Evolutionary conservation across 2,797 vertebrate genomes (phyloP).

Genomic region (Emys orbicularis): DNA sequence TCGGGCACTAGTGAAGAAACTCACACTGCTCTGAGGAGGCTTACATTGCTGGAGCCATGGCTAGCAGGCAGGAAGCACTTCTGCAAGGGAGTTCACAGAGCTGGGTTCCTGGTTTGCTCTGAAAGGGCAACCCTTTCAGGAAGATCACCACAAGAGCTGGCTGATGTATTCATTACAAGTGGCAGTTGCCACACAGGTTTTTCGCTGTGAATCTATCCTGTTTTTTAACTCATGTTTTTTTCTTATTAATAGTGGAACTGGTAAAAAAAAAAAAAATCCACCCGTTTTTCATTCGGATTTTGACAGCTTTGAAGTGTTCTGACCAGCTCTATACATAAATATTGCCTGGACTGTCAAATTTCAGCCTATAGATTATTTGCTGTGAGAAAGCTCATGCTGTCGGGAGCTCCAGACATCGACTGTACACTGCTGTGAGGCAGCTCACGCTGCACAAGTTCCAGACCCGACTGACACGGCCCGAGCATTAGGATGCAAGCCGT

Average conservation of each 20-base stretch:
- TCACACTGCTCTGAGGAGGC: not conserved
- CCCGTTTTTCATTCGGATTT: not conserved
- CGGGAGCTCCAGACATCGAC: not conserved
- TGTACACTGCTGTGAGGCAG: not conserved
- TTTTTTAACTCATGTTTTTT: not conserved
- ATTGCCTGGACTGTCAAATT: not conserved
- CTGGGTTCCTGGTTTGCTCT: not conserved
- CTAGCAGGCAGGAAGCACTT: not conserved
- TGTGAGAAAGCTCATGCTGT: not conserved
- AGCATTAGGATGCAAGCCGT: not conserved
- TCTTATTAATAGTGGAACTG: not conserved
- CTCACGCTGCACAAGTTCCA: rapidly evolving
- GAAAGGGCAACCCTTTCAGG: not conserved
- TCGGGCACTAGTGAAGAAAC: not conserved
- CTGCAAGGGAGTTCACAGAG: not conserved
- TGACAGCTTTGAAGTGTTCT: not conserved
- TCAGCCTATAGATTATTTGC: not conserved
- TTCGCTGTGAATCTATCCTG: not conserved
- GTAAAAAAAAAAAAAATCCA: not conserved
- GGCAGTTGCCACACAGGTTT: not conserved
- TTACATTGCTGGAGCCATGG: not conserved
- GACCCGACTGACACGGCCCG: not conserved
- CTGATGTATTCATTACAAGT: not conserved
- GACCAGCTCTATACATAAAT: not conserved
- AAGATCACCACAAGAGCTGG: not conserved